Evolutionary conservation across 2,113 vertebrate genomes (phyloP), one percentile per base, ranked within the genome.

Genomic region (Scomber scombrus): DNA sequence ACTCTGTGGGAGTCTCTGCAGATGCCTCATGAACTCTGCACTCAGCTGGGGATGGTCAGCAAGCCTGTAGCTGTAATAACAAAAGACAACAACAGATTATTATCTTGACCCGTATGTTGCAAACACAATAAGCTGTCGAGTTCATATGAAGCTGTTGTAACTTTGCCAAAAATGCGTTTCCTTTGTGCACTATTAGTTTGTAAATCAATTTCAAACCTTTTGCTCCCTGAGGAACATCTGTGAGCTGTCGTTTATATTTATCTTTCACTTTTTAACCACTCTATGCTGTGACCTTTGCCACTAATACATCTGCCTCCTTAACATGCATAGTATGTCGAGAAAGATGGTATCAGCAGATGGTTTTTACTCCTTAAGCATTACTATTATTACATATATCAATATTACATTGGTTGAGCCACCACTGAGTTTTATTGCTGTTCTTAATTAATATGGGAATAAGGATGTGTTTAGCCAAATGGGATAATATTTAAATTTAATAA

Each of bases 21-120:
- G 85, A 84, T 92, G 88, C 47, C 94, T 93, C 7, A 78, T 86
- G 80, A 96, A 95, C 77, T 94, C 92, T n/a, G 71, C n/a, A 50
- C 94, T 95, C 83, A 95, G 90, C 58, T 91, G 89, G 16, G 95
- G 94, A 43, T 90, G 89, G 70, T 95, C 91, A 13, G 78, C 88
- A 64, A 96, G 90, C 29, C 95, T 94, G 87, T 95, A 95, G 86
- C 95, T 96, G 84, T 40, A 89, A 87, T 80, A 78, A 61, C 69
- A 87, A 84, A 65, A 79, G 45, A 47, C 79, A 60, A 31, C 8
- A 63, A 84, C 18, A 83, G 9, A 46, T 51, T 3, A 40, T 56
- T 19, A 34, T 49, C 1, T 31, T 43, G 2, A 31, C 2, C 31
- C 18, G 65, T 72, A 12, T 23, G 15, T 72, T n/a, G 58, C 62